Percentiles rank a stretch among this genome's conserved stretches.
Conservation (phyloP, 2,113 vertebrate species). For the Entosphenus tridentatus region DNA sequence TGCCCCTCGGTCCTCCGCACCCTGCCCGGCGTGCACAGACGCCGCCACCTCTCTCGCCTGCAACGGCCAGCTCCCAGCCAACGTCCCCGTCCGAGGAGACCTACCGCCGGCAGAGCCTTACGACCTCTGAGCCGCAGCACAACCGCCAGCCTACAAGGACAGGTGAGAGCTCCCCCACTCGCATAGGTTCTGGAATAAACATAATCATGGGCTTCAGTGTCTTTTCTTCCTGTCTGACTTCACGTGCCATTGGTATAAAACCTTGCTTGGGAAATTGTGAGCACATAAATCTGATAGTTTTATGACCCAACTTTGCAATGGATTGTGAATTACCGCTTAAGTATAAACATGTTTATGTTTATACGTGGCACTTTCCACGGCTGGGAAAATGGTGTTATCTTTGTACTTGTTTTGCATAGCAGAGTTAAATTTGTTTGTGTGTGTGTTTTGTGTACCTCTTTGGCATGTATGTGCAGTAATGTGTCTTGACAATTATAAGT, state of each 20-base stretch:
- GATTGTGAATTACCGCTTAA: too few relatives aligned
- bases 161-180: constrained; percentile 30
- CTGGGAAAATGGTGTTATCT: not conserved
- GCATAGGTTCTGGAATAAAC: constrained; percentile 29
- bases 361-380: not conserved
- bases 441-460: not conserved
- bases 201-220: too few relatives aligned
- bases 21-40: not conserved
- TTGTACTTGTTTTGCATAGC: not conserved
- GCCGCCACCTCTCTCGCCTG: not conserved
- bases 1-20: not conserved
- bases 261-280: too few relatives aligned
- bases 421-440: not conserved
- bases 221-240: too few relatives aligned
- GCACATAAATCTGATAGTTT: too few relatives aligned
- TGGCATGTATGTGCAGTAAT: too few relatives aligned
- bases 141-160: not conserved
- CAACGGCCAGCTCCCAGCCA: not conserved
- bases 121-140: not conserved
- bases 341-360: too few relatives aligned
- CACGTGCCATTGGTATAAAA: too few relatives aligned
- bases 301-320: too few relatives aligned
- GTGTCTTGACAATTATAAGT: too few relatives aligned
- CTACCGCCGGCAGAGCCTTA: constrained; percentile 4
- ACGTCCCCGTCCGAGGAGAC: constrained; percentile 1